Base-by-base conservation (phyloP, 2,797 vertebrate species). In the Astyanax mexicanus region DNA sequence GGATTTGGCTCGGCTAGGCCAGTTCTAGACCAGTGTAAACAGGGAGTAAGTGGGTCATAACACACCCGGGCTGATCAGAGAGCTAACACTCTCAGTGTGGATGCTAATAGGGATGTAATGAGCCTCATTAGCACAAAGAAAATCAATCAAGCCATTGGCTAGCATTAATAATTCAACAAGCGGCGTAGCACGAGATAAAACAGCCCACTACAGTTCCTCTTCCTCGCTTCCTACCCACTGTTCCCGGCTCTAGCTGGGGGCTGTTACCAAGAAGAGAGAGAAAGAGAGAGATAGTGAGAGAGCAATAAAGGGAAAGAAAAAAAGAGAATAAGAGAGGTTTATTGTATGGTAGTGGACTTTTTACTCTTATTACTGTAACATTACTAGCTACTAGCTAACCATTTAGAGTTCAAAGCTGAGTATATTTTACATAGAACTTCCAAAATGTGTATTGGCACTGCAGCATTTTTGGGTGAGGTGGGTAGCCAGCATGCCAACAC, bases 71-170 rank as follows among this genome's bases (percentile, higher is more conserved):
- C 70, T 3, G 85, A 90, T 91, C 89, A 72, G 85, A 85, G 86
- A 82, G 80, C 87, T 62, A 81, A 86, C 78, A 80, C 86, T 87
- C 84, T 84, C 78, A 75, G 73, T 45, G 75, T 64, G 78, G 84
- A 81, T 90, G 86, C 83, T 92, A 93, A 91, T 91, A 80, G 73
- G 51, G 82, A 86, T 81, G 90, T 93, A 94, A 94, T 91, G 90
- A 93, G 91, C 67, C 88, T 92, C 92, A 90, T 94, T 93, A 93
- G 79, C 83, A 91, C 89, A 85, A 85, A 81, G 84, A 87, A 90
- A 92, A 91, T 91, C 90, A 89, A 92, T 91, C 82, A 85, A 85
- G 88, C 89, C 83, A 87, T 89, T 80, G 80, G 88, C 86, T 54
- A 71, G 72, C 68, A 89, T 94, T 84, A 92, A 93, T 89, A 87